These are phyloP conservation scores for Loxodonta africana DNA, from an alignment of 2,113 vertebrate genomes.

Conservation along the genomic window DNA sequence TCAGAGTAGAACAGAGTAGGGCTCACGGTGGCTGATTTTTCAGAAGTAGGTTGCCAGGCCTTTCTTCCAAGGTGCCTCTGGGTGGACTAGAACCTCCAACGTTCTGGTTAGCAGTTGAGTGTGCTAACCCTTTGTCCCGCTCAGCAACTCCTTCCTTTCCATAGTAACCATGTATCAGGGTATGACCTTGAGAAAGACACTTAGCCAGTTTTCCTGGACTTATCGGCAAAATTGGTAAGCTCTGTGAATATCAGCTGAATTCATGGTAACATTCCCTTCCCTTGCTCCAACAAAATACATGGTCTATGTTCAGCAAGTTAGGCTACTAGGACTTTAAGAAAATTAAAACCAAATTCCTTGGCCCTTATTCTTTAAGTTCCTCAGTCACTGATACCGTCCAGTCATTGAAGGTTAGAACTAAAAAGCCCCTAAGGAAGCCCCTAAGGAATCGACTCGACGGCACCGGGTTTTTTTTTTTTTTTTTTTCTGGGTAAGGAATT, in stretches of 20 bases:
- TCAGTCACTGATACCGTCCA: neutral
- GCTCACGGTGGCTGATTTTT: neutral
- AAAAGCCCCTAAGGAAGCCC: neutral
- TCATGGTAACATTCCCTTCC: neutral
- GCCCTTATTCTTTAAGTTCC: neutral
- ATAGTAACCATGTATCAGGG: neutral
- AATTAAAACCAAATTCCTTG: neutral
- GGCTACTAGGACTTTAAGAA: neutral
- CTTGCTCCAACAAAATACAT: neutral
- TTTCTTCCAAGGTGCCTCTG: neutral
- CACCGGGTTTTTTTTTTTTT: no score
- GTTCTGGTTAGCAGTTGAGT: no score
- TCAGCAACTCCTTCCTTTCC: no score
- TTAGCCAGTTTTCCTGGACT: neutral
- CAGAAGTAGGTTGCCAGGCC: neutral
- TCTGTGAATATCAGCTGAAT: neutral
- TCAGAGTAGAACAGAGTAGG: neutral
- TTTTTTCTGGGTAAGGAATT: neutral
- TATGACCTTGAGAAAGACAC: neutral
- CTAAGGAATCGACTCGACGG: no score
- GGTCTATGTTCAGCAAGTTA: neutral
- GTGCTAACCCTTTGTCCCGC: no score
- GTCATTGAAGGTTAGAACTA: neutral
- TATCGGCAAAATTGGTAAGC: neutral
- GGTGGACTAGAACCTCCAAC: no score